Evolutionary conservation across 2,113 vertebrate species (phyloP).

Genomic region (Pelecanoides urinatrix): DNA sequence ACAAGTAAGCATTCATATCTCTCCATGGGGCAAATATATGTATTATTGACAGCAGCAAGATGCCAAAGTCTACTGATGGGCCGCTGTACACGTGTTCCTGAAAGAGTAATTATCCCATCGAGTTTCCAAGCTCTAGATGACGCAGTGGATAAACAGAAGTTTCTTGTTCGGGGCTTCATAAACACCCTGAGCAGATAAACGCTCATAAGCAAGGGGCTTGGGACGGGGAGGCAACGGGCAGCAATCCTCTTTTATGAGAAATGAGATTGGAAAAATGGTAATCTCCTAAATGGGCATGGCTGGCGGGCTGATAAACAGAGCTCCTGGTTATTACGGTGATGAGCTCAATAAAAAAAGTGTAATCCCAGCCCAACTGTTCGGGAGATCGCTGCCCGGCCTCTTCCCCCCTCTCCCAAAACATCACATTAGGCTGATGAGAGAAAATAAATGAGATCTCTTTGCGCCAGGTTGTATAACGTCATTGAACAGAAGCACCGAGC

Average conservation of each 20-base stretch:
- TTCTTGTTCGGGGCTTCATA: slow-evolving; percentile 26
- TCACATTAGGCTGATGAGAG: slow-evolving; percentile 75
- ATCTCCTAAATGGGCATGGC: slow-evolving; percentile 77
- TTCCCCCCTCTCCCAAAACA: slow-evolving; percentile 4
- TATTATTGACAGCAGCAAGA: slow-evolving; percentile 23
- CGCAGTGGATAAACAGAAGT: slow-evolving; percentile 47
- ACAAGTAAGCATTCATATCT: background rate
- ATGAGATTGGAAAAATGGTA: slow-evolving; percentile 77
- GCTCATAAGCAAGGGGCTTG: slow-evolving; percentile 23
- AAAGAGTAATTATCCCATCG: slow-evolving; percentile 36
- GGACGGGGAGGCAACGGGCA: slow-evolving; percentile 3
- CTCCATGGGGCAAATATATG: background rate
- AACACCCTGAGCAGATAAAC: slow-evolving; percentile 50
- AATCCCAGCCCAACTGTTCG: slow-evolving; percentile 72
- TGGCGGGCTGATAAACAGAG: slow-evolving; percentile 70
- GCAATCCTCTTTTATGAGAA: slow-evolving; percentile 80
- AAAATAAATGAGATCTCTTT: slow-evolving; percentile 50
- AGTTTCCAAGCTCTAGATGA: slow-evolving; percentile 56
- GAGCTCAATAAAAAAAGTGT: slow-evolving; percentile 61
- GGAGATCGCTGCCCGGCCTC: slow-evolving; percentile 44
- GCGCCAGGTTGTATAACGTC: slow-evolving; percentile 53
- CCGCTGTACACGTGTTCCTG: background rate
- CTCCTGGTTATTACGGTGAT: slow-evolving; percentile 72
- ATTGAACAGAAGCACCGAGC: slow-evolving; percentile 18
- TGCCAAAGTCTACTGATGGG: slow-evolving; percentile 15